phyloP scores from a whole-genome alignment of 2,888 invertebrate species.

The Seira musarum region DNA sequence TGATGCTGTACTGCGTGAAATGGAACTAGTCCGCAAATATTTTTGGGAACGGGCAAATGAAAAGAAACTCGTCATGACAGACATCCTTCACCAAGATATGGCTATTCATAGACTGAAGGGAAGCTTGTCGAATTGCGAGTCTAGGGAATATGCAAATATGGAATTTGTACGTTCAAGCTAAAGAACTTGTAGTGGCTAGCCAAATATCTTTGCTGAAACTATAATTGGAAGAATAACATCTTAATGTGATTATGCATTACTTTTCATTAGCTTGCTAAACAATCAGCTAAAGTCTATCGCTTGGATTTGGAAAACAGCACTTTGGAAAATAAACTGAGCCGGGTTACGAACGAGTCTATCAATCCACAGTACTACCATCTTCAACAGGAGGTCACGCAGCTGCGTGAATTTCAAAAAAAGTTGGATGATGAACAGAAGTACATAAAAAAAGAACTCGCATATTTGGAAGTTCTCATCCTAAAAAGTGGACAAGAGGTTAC shows the following conservation, averaged over 20 bases:
- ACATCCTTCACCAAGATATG: conserved; percentile 40
- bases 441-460: conserved; percentile 37
- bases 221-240: too few relatives aligned
- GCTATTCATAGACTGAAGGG: conserved; percentile 32
- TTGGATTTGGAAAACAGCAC: conserved; percentile 54
- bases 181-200: not conserved
- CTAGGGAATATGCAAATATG: conserved; percentile 41
- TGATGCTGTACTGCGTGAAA: conserved; percentile 23
- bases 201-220: too few relatives aligned
- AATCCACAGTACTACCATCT: conserved; percentile 43
- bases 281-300: conserved; percentile 54
- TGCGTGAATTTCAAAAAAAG: conserved; percentile 11
- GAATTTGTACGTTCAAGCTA: conserved; percentile 50
- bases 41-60: conserved; percentile 58
- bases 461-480: conserved; percentile 27
- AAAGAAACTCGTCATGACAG: conserved; percentile 14
- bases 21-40: conserved; percentile 36
- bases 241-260: not conserved
- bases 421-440: conserved; percentile 42
- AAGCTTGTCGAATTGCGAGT: conserved; percentile 25
- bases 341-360: conserved; percentile 36
- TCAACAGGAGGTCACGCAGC: conserved; percentile 30
- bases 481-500: conserved; percentile 43
- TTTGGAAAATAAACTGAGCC: conserved; percentile 52
- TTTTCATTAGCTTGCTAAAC: conserved; percentile 40